Evolutionary conservation across 2,113 vertebrate species (phyloP), one percentile per base, ranked within the genome.

Genomic region (Sinocyclocheilus anshuiensis): DNA sequence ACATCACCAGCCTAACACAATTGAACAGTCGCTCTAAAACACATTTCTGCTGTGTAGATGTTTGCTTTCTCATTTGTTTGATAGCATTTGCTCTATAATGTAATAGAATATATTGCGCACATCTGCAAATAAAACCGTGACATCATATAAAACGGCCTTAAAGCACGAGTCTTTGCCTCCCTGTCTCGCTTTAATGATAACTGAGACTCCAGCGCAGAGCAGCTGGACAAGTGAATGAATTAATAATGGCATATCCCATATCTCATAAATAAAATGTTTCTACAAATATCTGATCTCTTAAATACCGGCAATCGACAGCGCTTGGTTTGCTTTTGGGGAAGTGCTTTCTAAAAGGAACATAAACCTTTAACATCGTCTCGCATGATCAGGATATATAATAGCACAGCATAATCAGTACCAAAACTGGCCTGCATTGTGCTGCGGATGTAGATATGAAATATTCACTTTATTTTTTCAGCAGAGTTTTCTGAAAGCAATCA

Each of bases 271-370:
- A 88, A 81, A 85, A 69, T 42, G 74, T 79, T 77, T 80, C 61
- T 61, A 89, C 72, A 75, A 77, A 87, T 87, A 87, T 83, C 84
- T 83, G 84, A 83, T 85, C 75, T 83, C 79, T 87, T 89, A 83
- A 87, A 78, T 82, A 72, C 42, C 63, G 67, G 75, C 48, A 81
- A 55, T 81, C 59, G 67, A 48, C 72, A 59, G 65, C 59, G 24
- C 78, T 78, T 61, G 15, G 33, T 59, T 22, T 67, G 78, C 76
- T 67, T 82, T 88, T 81, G 67, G 39, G 6, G 83, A 76, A 77
- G 45, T 83, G 75, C 26, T 42, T 84, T 75, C 61, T 39, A 22
- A 29, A n/a, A 48, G 22, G 55, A 86, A 63, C 59, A 33, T n/a
- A 71, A 50, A 71, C 45, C 42, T 45, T 50, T 29, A 69, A 69